phyloP scores from a whole-genome alignment of 2,888 invertebrate genomes.

The Escarpia spicata region DNA sequence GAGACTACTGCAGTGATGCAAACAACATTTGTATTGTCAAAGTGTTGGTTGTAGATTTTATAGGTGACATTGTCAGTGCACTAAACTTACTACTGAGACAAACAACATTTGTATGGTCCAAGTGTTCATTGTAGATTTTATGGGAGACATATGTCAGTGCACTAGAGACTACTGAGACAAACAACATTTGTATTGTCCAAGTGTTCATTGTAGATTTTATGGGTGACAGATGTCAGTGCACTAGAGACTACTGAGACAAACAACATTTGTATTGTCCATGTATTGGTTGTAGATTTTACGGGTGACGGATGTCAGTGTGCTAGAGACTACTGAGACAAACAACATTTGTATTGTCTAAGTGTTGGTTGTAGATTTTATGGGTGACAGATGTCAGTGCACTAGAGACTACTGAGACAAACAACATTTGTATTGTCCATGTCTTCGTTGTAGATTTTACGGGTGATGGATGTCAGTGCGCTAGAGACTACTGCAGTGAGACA shows the following conservation, averaged over 20 bases:
- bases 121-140: neutral
- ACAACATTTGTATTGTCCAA: conserved; percentile 1
- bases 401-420: conserved; percentile 19
- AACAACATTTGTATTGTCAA: conserved; percentile 9
- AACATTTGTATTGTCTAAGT: neutral
- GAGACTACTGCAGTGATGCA: neutral
- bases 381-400: conserved; percentile 12
- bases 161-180: conserved; percentile 17
- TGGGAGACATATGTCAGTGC: neutral
- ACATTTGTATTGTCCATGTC: neutral
- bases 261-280: neutral
- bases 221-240: neutral
- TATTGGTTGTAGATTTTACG: neutral
- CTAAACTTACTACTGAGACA: neutral
- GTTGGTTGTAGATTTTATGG: neutral
- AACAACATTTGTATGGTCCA: neutral
- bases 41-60: neutral
- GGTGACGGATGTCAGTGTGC: neutral
- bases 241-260: conserved; percentile 1
- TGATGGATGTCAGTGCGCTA: conserved; percentile 2
- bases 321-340: conserved; percentile 13
- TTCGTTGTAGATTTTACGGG: conserved; percentile 18
- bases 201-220: neutral
- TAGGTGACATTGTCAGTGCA: neutral
- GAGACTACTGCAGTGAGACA: conserved; percentile 19